Percentiles rank a stretch among this genome's conserved stretches.
Conservation (phyloP, 2,113 vertebrate genomes). For the Lepisosteus osseus region DNA sequence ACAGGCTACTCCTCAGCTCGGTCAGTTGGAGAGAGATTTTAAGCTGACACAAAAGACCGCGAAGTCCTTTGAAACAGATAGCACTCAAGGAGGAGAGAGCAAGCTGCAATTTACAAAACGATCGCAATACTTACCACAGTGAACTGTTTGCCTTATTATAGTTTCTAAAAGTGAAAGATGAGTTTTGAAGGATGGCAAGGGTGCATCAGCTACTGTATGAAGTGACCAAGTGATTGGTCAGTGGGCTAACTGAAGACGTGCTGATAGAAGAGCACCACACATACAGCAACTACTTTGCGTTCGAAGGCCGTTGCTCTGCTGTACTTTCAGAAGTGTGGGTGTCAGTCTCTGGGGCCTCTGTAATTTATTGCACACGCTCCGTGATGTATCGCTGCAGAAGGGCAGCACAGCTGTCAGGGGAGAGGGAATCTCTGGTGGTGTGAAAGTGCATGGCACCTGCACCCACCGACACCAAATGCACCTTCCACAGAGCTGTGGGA, state of each 20-base stretch:
- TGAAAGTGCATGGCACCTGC: slow-evolving; percentile 54
- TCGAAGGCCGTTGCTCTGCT: not conserved
- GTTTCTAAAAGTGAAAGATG: too few relatives aligned
- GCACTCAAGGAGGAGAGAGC: not conserved
- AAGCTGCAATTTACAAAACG: too few relatives aligned
- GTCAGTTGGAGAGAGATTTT: not conserved
- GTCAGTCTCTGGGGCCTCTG: slow-evolving; percentile 21
- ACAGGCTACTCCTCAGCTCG: not conserved
- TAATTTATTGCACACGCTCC: slow-evolving; percentile 27
- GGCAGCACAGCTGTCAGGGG: slow-evolving; percentile 70
- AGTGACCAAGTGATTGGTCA: too few relatives aligned
- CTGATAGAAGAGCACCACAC: too few relatives aligned
- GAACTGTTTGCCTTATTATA: too few relatives aligned
- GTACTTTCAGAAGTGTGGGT: slow-evolving; percentile 10
- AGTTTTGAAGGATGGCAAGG: too few relatives aligned
- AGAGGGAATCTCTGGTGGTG: slow-evolving; percentile 34
- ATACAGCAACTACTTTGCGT: too few relatives aligned
- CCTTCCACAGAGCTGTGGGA: slow-evolving; percentile 42
- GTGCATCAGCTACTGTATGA: too few relatives aligned
- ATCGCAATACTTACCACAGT: too few relatives aligned
- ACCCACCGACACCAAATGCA: slow-evolving; percentile 56
- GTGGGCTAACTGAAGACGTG: too few relatives aligned
- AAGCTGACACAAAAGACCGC: not conserved
- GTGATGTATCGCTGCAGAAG: slow-evolving; percentile 65
- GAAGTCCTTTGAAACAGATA: not conserved